These are phyloP conservation scores for Scylla paramamosain DNA, from an alignment of 1,140 invertebrate genomes.

Conservation along the genomic window DNA sequence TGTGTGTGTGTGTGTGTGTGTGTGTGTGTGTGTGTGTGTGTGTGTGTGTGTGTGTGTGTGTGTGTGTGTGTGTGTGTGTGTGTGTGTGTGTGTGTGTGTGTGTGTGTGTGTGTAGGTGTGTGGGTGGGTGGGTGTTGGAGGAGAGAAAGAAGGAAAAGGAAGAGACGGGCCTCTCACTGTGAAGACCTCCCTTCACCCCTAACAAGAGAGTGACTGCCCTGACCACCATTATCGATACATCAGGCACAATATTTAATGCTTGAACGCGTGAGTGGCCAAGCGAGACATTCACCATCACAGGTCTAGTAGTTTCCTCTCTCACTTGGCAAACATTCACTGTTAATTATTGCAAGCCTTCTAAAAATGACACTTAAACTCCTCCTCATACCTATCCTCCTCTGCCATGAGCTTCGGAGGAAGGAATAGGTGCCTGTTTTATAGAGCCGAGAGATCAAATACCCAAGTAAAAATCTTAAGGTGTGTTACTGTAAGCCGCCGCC, in stretches of 20 bases:
- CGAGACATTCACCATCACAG: constrained; percentile 36
- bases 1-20: constrained; percentile 55
- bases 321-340: constrained; percentile 11
- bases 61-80: constrained; percentile 56
- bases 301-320: not conserved
- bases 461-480: not conserved
- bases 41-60: constrained; percentile 54
- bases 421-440: not conserved
- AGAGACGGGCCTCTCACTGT: not conserved
- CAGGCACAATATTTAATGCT: constrained; percentile 53
- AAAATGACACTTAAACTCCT: not conserved
- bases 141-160: not conserved
- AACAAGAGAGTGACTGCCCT: not conserved
- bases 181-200: not conserved
- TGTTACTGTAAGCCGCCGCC: not conserved
- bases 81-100: constrained; percentile 54
- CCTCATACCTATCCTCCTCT: not conserved
- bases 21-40: constrained; percentile 48
- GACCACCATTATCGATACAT: constrained; percentile 55
- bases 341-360: not conserved
- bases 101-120: constrained; percentile 55
- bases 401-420: not conserved
- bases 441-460: not conserved
- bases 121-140: not conserved
- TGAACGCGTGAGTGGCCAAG: constrained; percentile 51